Conservation (phyloP, 1,140 invertebrate genomes). For the Lordiphosa collinella region DNA sequence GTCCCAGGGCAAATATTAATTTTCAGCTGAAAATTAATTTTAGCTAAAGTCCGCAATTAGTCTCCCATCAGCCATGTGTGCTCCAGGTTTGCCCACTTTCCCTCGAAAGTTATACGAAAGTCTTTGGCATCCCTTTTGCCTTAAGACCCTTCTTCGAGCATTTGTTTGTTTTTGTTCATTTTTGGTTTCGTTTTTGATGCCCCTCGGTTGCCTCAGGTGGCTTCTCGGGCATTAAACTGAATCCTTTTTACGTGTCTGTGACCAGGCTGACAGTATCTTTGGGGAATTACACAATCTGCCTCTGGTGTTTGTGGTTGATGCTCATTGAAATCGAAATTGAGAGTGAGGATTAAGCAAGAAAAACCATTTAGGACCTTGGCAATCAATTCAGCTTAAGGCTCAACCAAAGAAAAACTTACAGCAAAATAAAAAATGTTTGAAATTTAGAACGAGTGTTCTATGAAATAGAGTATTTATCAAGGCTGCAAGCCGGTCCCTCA, state of each 20-base stretch:
- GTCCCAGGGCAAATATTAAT: conserved; percentile 59
- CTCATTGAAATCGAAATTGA: conserved; percentile 40
- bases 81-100: conserved; percentile 3
- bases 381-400: conserved; percentile 8
- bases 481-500: too few relatives aligned
- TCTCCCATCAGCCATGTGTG: conserved; percentile 43
- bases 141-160: conserved; percentile 5
- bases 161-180: conserved; percentile 38
- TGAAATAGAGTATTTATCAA: too few relatives aligned
- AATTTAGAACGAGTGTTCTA: too few relatives aligned
- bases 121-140: conserved; percentile 14
- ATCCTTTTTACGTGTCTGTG: conserved; percentile 59
- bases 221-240: conserved; percentile 46
- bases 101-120: conserved; percentile 19
- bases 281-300: conserved; percentile 10
- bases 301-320: conserved; percentile 39
- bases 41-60: conserved; percentile 67
- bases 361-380: not conserved
- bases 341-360: not conserved
- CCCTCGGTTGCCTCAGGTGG: conserved; percentile 18
- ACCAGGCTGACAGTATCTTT: conserved; percentile 20
- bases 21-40: conserved; percentile 71
- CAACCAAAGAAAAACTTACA: too few relatives aligned
- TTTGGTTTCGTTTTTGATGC: conserved; percentile 17
- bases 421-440: too few relatives aligned